phyloP scores from a whole-genome alignment of 2,113 vertebrate species.

The Urocynchramus pylzowi region DNA sequence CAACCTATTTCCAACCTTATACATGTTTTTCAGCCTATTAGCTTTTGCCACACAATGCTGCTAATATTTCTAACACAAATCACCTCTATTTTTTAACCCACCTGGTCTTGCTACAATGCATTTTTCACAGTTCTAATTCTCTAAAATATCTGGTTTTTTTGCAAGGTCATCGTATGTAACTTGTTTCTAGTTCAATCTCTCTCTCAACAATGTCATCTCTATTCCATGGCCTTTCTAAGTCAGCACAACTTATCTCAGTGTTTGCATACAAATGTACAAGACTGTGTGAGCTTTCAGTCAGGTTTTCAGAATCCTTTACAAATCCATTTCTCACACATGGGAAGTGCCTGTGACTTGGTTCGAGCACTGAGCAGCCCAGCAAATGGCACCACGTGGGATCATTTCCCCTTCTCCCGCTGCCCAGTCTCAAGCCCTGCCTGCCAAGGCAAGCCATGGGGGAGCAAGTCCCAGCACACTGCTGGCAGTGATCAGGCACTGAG shows the following conservation, averaged over 20 bases:
- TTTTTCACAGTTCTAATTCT: background rate
- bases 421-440: background rate
- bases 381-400: accelerated
- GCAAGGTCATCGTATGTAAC: background rate
- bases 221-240: background rate
- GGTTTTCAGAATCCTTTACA: background rate
- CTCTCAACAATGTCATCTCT: background rate
- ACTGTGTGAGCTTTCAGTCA: background rate
- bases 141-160: background rate
- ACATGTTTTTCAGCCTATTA: background rate
- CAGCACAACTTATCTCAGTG: background rate
- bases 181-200: background rate
- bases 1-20: background rate
- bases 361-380: background rate
- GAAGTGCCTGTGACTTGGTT: background rate
- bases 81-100: background rate
- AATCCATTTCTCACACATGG: background rate
- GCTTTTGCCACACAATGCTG: background rate
- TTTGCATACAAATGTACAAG: background rate
- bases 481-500: background rate
- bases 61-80: background rate
- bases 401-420: accelerated
- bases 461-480: background rate
- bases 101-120: background rate
- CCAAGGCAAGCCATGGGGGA: background rate